Base-by-base conservation (phyloP, 92 coral and sea anemone species). In the Phenganax stokvisi region DNA sequence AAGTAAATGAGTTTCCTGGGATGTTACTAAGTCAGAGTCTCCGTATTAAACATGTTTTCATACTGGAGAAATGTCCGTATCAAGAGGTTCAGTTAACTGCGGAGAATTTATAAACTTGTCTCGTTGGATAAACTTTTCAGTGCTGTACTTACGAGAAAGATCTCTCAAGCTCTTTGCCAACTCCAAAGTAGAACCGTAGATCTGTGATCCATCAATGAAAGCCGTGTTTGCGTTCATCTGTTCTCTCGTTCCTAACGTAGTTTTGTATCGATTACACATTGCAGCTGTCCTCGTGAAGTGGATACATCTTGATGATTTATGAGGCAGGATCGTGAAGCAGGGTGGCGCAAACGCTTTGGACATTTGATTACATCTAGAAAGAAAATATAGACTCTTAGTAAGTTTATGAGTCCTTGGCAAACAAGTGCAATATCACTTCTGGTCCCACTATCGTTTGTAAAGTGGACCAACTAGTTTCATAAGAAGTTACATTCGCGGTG, bases 161-260 rank as follows among this genome's bases (percentile, higher is more conserved):
- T 79, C 83, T 15, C 83, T 79, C 27, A 79, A 25, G 9, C 17
- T 54, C 6, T 79, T 63, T 79, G 74, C 73, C 55, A 79, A 47
- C 53, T 79, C 74, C 51, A 64, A 54, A 17, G 83, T 79, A 62
- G 83, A 79, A 9, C 83, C 83, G 54, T 79, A 79, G n/a, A 79
- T 64, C 55, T 79, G 83, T 59, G 83, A 79, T 16, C 83, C 83
- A 64, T 79, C 83, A 63, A 79, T 79, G n/a, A 63, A 79, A 12
- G 74, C 83, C 11, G 83, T 79, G 51, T 79, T 79, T 79, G 83
- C 74, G 58, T 79, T 79, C 83, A 79, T 63, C 27, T 79, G 83
- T 13, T 79, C 74, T 61, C 83, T 67, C 51, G 74, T 79, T 79
- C 72, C 68, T 27, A 62, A 31, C 56, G 16, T 51, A 27, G 13